A percentile compares a stretch with the other conserved stretches of the same genome.
phyloP scores from a whole-genome alignment of 2,888 invertebrate species.

The Ariolimax columbianus region DNA sequence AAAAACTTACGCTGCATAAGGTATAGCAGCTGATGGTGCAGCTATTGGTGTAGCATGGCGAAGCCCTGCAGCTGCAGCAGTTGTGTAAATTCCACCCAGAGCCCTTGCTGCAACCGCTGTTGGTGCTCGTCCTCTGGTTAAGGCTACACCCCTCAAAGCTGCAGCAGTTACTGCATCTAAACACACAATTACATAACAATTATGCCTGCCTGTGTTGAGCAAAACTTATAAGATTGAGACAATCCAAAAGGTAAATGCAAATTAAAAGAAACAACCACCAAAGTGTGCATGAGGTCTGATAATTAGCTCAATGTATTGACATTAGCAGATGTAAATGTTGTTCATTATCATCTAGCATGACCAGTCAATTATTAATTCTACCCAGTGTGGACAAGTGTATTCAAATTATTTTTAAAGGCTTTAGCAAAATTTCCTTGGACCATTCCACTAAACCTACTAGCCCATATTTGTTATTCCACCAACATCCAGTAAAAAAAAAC shows the following conservation, averaged over 20 bases:
- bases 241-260: not conserved
- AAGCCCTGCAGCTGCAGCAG: conserved; percentile 85
- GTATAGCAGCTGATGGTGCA: conserved; percentile 83
- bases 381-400: conserved; percentile 12
- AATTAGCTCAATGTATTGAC: not conserved
- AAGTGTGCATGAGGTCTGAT: not conserved
- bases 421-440: not conserved
- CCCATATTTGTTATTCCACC: conserved; percentile 36
- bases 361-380: conserved; percentile 36
- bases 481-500: conserved; percentile 22
- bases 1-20: conserved; percentile 90
- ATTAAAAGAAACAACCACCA: too few relatives aligned
- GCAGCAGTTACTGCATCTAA: conserved; percentile 82
- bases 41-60: conserved; percentile 85
- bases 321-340: not conserved
- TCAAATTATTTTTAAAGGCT: conserved; percentile 16
- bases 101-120: conserved; percentile 84
- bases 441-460: conserved; percentile 39
- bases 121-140: conserved; percentile 87
- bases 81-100: conserved; percentile 79
- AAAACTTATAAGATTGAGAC: too few relatives aligned
- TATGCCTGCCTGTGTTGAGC: not conserved
- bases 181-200: not conserved
- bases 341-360: not conserved
- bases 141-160: conserved; percentile 89